Conservation (phyloP, 2,113 vertebrate species). For the Anser brachyrhynchus region DNA sequence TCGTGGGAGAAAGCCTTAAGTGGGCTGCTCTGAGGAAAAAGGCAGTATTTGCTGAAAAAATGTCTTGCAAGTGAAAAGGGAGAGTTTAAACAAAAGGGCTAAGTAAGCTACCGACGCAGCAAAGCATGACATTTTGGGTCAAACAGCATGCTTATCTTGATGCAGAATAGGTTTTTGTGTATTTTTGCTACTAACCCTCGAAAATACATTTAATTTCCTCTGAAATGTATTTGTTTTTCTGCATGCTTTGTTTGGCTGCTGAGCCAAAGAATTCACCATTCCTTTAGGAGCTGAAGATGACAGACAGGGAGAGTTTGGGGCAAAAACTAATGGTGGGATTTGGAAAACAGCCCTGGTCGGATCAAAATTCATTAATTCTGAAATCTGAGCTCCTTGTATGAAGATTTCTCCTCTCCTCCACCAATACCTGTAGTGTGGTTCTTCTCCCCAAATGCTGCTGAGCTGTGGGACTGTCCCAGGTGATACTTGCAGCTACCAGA, state of each 20-base stretch:
- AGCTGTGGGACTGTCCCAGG: background rate
- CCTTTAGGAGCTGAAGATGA: background rate
- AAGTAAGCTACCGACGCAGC: background rate
- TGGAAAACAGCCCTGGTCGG: background rate
- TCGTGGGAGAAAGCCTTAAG: too few species aligned
- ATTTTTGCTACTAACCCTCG: background rate
- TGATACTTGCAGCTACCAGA: background rate
- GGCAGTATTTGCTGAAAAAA: background rate
- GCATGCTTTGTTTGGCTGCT: background rate
- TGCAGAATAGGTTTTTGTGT: background rate
- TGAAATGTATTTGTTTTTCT: background rate
- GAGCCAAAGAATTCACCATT: accelerated
- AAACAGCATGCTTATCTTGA: background rate
- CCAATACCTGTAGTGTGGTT: accelerated
- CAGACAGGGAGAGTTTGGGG: background rate
- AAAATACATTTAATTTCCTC: background rate
- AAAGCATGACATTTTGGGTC: background rate
- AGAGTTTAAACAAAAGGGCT: background rate
- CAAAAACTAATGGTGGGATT: background rate
- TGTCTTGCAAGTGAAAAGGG: background rate
- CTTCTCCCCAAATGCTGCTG: background rate
- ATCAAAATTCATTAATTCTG: background rate
- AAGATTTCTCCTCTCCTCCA: too few species aligned
- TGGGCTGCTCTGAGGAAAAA: background rate
- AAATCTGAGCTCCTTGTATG: background rate